Evolutionary conservation across 2,888 invertebrate genomes (phyloP).

Genomic region (Omphaloscelis lunosa): DNA sequence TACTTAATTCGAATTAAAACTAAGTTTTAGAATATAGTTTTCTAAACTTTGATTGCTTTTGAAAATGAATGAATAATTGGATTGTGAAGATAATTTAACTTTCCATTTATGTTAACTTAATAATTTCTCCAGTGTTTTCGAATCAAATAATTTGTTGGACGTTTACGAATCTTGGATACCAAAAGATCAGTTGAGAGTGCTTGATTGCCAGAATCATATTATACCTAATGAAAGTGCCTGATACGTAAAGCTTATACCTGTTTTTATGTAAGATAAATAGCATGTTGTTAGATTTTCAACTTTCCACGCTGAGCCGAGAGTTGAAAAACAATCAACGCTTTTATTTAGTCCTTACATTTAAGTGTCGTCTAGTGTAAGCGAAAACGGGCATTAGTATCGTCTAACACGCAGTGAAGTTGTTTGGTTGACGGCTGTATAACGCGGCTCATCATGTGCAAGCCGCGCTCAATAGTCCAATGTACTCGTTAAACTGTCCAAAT

Average conservation of each 20-base stretch:
- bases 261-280: background rate
- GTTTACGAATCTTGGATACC: background rate
- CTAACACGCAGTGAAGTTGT: conserved; percentile 28
- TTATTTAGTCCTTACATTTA: too few relatives aligned
- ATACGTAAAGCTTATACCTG: conserved; percentile 24
- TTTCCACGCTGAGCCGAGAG: background rate
- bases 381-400: background rate
- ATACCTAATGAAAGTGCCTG: background rate
- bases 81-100: conserved; percentile 1
- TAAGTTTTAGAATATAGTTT: background rate
- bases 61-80: background rate
- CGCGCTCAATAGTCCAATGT: conserved; percentile 25
- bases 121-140: background rate
- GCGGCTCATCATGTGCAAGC: conserved; percentile 41
- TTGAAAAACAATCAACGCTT: too few relatives aligned
- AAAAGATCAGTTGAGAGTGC: background rate
- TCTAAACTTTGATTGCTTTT: conserved; percentile 1
- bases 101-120: background rate
- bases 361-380: too few relatives aligned
- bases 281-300: background rate
- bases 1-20: background rate
- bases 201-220: background rate
- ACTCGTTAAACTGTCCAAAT: conserved; percentile 64
- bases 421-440: conserved; percentile 26
- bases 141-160: background rate